Evolutionary conservation across 1,140 invertebrate species (phyloP), one percentile per base, ranked within the genome.

Genomic region (Drosophila orena): DNA sequence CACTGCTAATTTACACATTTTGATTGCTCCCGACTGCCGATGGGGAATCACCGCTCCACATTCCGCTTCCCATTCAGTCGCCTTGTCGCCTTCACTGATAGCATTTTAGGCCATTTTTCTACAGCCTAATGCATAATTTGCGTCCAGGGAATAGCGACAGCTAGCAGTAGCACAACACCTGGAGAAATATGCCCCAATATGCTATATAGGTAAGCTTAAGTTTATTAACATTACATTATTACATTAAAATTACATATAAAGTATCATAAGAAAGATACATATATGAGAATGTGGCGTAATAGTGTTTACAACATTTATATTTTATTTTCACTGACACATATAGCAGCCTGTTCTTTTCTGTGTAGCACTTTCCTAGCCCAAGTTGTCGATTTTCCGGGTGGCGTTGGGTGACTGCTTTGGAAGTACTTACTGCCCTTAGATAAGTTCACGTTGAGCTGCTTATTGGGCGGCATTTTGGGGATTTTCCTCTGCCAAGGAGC

Each of bases 71-170:
- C 27, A 58, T 30, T 61, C 64, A 42, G 37, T 17, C 27, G 44
- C 35, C 4, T 62, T 54, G 42, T 50, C 79, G 70, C 42, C 59
- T 40, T 35, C 34, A 24, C 75, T 79, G 84, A 83, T 89, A 89
- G 74, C 84, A 88, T 88, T 88, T 89, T 89, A 68, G 64, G 77
- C 76, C 84, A 89, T 88, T 88, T 88, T 88, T 89, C 84, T 77
- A 77, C 84, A 88, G 84, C 84, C 89, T 88, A 88, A 84, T 88
- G 84, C 84, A 89, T 88, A 89, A 89, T 88, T 88, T 88, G 84
- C 79, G 75, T 84, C 79, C 84, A 89, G 84, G 84, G 84, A 88
- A 84, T 88, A 79, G 64, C 49, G 78, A 57, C 64, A 75, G 52
- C 38, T 53, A 50, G 42, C 43, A 10, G 11, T 24, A 44, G 20